Conservation (phyloP, 2,888 invertebrate species). For the Cepaea hortensis region DNA sequence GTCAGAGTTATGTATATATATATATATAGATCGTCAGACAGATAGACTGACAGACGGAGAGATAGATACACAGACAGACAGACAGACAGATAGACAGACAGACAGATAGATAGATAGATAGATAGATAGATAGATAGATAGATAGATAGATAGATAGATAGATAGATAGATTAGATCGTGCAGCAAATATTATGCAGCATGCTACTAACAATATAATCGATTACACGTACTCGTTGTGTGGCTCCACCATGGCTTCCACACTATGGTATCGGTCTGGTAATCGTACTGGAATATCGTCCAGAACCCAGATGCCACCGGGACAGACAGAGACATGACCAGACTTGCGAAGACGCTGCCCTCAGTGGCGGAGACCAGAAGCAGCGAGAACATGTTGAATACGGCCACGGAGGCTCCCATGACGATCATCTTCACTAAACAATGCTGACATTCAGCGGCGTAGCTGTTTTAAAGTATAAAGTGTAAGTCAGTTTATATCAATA, state of each 20-base stretch:
- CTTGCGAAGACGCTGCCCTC: slow-evolving; percentile 66
- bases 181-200: too few relatives aligned
- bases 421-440: slow-evolving; percentile 58
- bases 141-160: too few relatives aligned
- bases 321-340: slow-evolving; percentile 61
- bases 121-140: too few relatives aligned
- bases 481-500: too few relatives aligned
- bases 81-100: too few relatives aligned
- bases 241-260: slow-evolving; percentile 61
- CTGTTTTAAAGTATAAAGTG: background rate
- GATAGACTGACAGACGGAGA: too few relatives aligned
- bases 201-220: background rate
- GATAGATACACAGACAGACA: too few relatives aligned
- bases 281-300: slow-evolving; percentile 66
- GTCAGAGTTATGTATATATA: too few relatives aligned
- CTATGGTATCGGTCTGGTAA: slow-evolving; percentile 52
- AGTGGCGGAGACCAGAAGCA: slow-evolving; percentile 63
- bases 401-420: slow-evolving; percentile 55
- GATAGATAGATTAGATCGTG: too few relatives aligned
- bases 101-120: too few relatives aligned
- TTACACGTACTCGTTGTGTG: slow-evolving; percentile 55
- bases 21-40: too few relatives aligned
- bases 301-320: slow-evolving; percentile 62
- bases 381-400: slow-evolving; percentile 58
- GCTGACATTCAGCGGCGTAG: slow-evolving; percentile 43